phyloP scores from a whole-genome alignment of 37 sponge, comb jelly and placozoan species.

The Geodia barretti region DNA sequence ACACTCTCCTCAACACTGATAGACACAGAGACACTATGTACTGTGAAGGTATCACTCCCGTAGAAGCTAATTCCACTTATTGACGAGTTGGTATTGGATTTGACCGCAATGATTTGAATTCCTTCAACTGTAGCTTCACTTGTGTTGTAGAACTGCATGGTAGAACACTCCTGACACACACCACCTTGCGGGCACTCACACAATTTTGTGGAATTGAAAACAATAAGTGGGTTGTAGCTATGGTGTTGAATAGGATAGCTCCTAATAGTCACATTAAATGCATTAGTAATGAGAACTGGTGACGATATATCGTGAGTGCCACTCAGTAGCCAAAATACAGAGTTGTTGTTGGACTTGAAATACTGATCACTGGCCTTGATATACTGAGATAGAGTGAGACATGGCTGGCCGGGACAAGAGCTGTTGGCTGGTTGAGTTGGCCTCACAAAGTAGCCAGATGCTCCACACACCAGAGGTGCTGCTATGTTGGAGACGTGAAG shows the following conservation, averaged over 20 bases:
- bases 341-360: not conserved
- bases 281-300: not conserved
- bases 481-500: too few relatives aligned
- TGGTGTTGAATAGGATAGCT: not conserved
- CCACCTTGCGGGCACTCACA: not conserved
- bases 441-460: not conserved
- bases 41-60: too few relatives aligned
- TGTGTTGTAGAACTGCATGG: not conserved
- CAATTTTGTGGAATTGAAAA: not conserved
- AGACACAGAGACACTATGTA: too few relatives aligned
- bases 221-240: not conserved
- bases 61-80: not conserved
- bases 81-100: not conserved
- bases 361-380: not conserved
- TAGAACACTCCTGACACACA: not conserved
- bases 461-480: too few relatives aligned
- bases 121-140: not conserved
- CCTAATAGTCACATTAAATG: not conserved
- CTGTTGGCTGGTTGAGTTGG: not conserved
- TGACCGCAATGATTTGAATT: not conserved
- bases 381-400: not conserved
- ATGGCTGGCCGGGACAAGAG: not conserved
- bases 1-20: too few relatives aligned
- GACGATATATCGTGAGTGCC: not conserved
- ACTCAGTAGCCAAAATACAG: not conserved